Evolutionary conservation across 2,797 vertebrate species (phyloP).

Genomic region (Phalanger gymnotis): DNA sequence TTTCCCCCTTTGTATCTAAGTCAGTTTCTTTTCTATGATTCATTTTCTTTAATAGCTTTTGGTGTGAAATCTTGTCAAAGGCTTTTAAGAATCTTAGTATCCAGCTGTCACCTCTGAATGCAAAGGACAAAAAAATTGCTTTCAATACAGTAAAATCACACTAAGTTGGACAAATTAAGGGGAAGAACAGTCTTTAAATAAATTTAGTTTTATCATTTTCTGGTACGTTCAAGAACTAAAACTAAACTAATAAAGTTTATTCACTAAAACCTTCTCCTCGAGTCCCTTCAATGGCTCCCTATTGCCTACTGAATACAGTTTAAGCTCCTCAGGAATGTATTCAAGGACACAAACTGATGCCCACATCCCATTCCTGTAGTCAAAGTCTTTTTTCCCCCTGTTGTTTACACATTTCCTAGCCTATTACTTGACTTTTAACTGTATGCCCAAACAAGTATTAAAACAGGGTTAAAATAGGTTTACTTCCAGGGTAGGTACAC

Average conservation of each 20-base stretch:
- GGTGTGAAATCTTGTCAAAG: background rate
- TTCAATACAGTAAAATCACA: background rate
- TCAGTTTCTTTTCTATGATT: background rate
- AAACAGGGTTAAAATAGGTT: too few species aligned
- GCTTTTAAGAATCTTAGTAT: background rate
- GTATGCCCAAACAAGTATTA: too few species aligned
- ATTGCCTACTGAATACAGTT: background rate
- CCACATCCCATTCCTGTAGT: background rate
- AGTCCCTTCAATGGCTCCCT: background rate
- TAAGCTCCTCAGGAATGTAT: background rate
- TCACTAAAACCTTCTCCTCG: background rate
- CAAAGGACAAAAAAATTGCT: background rate
- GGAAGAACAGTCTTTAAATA: background rate
- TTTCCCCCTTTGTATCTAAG: background rate
- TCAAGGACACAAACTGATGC: background rate
- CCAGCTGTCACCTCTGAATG: background rate
- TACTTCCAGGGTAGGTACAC: too few species aligned
- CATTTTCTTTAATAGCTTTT: background rate
- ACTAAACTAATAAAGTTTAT: background rate
- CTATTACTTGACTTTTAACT: too few species aligned
- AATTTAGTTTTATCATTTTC: background rate
- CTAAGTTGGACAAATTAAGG: background rate
- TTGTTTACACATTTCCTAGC: too few species aligned
- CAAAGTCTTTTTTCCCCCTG: too few species aligned
- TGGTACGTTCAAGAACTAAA: background rate